Conservation (phyloP, 2,888 invertebrate species). For the Fragum sueziense region DNA sequence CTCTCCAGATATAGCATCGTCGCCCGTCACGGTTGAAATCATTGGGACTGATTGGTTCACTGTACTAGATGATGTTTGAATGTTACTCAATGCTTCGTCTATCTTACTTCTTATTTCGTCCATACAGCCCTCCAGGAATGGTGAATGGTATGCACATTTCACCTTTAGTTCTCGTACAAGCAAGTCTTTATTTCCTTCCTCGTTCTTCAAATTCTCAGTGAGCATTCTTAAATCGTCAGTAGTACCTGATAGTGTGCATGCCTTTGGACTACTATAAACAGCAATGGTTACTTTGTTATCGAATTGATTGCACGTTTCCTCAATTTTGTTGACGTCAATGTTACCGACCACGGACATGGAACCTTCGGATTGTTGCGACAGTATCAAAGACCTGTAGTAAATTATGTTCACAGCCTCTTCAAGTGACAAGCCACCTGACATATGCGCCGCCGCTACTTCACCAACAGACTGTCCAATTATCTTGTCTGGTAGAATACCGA, state of each 20-base stretch:
- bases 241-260: slow-evolving; percentile 64
- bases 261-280: slow-evolving; percentile 58
- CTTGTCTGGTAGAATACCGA: slow-evolving; percentile 55
- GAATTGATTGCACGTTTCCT: slow-evolving; percentile 4
- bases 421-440: slow-evolving; percentile 52
- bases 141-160: slow-evolving; percentile 69
- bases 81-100: slow-evolving; percentile 11
- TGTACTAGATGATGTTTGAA: neutral
- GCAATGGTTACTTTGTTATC: slow-evolving; percentile 37
- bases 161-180: slow-evolving; percentile 55
- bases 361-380: slow-evolving; percentile 53
- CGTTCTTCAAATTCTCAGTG: slow-evolving; percentile 24
- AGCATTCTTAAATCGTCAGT: slow-evolving; percentile 16
- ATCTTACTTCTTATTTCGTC: slow-evolving; percentile 47
- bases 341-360: slow-evolving; percentile 49
- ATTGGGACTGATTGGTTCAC: slow-evolving; percentile 14
- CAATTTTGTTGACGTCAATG: neutral
- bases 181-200: slow-evolving; percentile 13
- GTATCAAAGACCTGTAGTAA: slow-evolving; percentile 54
- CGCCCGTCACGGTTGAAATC: slow-evolving; percentile 66
- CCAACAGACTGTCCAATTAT: slow-evolving; percentile 69
- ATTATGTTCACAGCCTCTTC: slow-evolving; percentile 60
- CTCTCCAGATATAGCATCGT: slow-evolving; percentile 23
- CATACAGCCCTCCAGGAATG: slow-evolving; percentile 54
- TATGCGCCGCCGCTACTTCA: slow-evolving; percentile 66